Percentiles rank a stretch among this genome's conserved stretches.
phyloP scores from a whole-genome alignment of 2,113 vertebrate species.

The Chloebia gouldiae region DNA sequence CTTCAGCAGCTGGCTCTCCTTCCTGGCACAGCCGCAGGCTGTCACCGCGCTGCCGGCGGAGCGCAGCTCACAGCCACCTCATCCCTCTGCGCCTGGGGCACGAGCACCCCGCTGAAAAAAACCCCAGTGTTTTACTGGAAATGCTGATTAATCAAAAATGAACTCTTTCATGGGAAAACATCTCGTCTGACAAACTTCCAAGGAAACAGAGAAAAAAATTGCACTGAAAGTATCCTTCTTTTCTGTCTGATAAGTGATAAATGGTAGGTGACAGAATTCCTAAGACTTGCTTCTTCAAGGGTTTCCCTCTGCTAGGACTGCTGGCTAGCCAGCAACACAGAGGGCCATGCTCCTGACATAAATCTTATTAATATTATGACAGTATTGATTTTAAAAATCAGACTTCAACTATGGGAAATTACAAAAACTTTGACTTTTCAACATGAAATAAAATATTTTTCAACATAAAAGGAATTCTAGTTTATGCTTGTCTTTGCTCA shows the following conservation, averaged over 20 bases:
- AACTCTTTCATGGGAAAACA: neutral
- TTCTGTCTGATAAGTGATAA: neutral
- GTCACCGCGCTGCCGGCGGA: neutral
- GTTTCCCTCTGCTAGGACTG: neutral
- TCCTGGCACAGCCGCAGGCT: slow-evolving; percentile 24
- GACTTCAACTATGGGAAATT: neutral
- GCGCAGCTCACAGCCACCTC: neutral
- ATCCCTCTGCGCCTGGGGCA: neutral
- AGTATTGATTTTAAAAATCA: neutral
- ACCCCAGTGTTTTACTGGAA: neutral
- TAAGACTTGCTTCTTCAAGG: neutral
- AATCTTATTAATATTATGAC: neutral
- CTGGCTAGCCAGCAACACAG: neutral
- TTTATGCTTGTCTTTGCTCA: neutral
- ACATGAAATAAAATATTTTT: neutral
- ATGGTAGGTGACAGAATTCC: neutral
- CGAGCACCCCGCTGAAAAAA: neutral
- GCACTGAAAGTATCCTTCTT: neutral
- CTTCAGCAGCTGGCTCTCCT: slow-evolving; percentile 57
- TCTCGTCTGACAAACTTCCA: neutral
- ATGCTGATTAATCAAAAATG: neutral
- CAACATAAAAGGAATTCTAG: neutral
- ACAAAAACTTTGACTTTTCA: neutral
- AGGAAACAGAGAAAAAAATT: neutral
- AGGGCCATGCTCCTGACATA: neutral